These are phyloP conservation scores for Toxonevra muliebris DNA, from an alignment of 2,888 invertebrate genomes.

Conservation along the genomic window DNA sequence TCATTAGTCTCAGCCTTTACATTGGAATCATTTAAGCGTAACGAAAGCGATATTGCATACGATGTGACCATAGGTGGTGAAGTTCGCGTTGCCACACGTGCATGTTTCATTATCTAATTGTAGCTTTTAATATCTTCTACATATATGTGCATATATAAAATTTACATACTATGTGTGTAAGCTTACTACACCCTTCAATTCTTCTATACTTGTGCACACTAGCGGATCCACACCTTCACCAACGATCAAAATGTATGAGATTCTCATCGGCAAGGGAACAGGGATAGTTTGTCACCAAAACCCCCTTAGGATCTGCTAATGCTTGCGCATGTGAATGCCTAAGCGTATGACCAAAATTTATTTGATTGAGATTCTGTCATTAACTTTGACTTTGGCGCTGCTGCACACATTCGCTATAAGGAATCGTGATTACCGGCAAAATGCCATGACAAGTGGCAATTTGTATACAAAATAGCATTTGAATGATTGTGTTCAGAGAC, in stretches of 20 bases:
- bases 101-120: neutral
- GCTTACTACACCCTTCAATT: too few relatives aligned
- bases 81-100: constrained; percentile 5
- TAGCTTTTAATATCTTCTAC: neutral
- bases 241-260: too few relatives aligned
- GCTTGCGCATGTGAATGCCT: neutral
- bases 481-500: constrained; percentile 12
- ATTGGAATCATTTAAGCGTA: constrained; percentile 12
- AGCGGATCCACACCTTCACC: too few relatives aligned
- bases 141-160: neutral
- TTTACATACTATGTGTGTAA: neutral
- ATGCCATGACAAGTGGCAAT: constrained; percentile 58
- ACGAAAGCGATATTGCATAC: constrained; percentile 11
- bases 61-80: constrained; percentile 25
- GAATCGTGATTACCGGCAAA: constrained; percentile 55
- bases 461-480: constrained; percentile 53
- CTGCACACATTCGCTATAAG: too few relatives aligned
- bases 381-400: neutral
- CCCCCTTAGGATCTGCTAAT: neutral
- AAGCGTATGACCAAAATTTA: too few relatives aligned
- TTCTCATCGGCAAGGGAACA: too few relatives aligned
- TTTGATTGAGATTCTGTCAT: too few relatives aligned
- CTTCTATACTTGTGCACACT: too few relatives aligned
- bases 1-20: too few relatives aligned
- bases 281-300: too few relatives aligned